Evolutionary conservation across 2,888 invertebrate species (phyloP).

Genomic region (Halictus ligatus): DNA sequence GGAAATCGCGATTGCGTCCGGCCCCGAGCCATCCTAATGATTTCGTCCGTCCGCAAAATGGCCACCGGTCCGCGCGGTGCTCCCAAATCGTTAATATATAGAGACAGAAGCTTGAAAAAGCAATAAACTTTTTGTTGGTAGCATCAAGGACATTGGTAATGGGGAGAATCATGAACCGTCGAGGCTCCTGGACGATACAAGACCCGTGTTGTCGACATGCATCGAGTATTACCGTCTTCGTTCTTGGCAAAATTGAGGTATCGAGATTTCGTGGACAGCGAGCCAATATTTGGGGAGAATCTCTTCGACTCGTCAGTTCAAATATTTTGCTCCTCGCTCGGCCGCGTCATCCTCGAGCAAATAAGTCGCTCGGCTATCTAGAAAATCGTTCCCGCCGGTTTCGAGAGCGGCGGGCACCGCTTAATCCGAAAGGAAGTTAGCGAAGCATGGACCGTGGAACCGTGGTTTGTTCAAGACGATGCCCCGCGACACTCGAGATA

Average conservation of each 20-base stretch:
- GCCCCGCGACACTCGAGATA: conserved; percentile 14
- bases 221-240: no score
- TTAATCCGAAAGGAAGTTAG: conserved; percentile 12
- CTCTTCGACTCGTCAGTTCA: not conserved
- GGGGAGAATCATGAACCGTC: no score
- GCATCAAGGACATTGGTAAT: no score
- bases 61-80: no score
- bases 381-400: not conserved
- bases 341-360: not conserved
- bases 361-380: not conserved
- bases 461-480: not conserved
- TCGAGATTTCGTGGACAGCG: not conserved
- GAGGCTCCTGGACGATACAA: no score
- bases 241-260: no score
- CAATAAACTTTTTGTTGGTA: no score
- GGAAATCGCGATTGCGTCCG: conserved; percentile 51
- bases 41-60: not conserved
- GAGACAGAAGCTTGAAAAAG: no score
- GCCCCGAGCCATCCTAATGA: conserved; percentile 33
- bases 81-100: no score
- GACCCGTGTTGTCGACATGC: no score
- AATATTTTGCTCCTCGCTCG: not conserved
- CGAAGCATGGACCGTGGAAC: not conserved
- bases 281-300: not conserved
- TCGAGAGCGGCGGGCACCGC: not conserved